Conservation (phyloP, 1,140 invertebrate genomes). For the Drosophila ercepeae region DNA sequence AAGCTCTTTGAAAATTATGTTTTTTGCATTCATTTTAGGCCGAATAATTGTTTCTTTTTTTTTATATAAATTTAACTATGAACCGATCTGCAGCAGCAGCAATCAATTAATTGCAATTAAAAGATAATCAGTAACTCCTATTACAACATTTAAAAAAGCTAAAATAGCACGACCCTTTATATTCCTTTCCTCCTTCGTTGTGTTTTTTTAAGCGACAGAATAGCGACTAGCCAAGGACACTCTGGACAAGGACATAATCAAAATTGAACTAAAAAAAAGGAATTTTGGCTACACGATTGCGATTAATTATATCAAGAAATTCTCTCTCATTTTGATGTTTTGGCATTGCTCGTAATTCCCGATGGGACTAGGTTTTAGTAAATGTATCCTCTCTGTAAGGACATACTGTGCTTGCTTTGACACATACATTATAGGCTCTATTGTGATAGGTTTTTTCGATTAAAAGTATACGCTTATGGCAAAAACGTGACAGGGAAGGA, state of each 20-base stretch:
- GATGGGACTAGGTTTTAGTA: conserved; percentile 62
- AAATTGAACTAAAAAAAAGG: conserved; percentile 49
- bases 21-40: conserved; percentile 31
- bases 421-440: conserved; percentile 55
- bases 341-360: conserved; percentile 58
- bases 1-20: conserved; percentile 67
- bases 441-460: conserved; percentile 42
- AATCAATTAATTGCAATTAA: conserved; percentile 41
- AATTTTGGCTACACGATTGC: conserved; percentile 24
- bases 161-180: conserved; percentile 36
- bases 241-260: conserved; percentile 36
- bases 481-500: conserved; percentile 26
- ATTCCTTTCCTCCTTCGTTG: conserved; percentile 21
- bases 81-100: conserved; percentile 56
- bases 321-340: conserved; percentile 23
- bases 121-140: conserved; percentile 40
- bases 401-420: conserved; percentile 44
- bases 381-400: conserved; percentile 44
- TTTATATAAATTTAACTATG: conserved; percentile 62
- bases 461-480: conserved; percentile 31
- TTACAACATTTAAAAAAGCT: conserved; percentile 55
- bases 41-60: conserved; percentile 27
- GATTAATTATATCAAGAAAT: conserved; percentile 7
- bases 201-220: conserved; percentile 18
- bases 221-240: conserved; percentile 15